A percentile compares a stretch with the other conserved stretches of the same genome.
These are phyloP conservation scores for Anoncus sp. DNA, from an alignment of 2,888 invertebrate genomes.

Conservation along the genomic window DNA sequence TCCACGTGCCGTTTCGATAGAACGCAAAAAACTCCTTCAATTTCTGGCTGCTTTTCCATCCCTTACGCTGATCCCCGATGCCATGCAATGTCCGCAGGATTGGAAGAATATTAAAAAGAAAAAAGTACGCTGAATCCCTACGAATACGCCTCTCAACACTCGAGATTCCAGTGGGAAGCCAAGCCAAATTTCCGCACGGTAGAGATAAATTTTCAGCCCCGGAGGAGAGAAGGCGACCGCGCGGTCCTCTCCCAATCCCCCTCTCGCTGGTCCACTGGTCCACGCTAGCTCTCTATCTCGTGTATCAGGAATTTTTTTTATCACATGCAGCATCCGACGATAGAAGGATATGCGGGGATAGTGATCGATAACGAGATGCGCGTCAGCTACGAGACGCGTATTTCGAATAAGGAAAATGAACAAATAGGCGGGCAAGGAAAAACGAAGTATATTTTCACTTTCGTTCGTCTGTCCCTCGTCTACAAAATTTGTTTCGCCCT, in stretches of 20 bases:
- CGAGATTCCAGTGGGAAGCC: constrained; percentile 40
- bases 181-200: constrained; percentile 7
- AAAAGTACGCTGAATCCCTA: constrained; percentile 21
- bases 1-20: not conserved
- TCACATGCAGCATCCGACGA: constrained; percentile 1
- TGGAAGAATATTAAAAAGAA: constrained; percentile 17
- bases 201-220: constrained; percentile 33
- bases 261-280: constrained; percentile 12
- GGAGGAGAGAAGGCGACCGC: constrained; percentile 3
- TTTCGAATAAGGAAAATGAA: constrained; percentile 10
- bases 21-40: not conserved
- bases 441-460: too few relatives aligned
- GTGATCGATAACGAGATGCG: constrained; percentile 18
- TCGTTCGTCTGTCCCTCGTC: too few relatives aligned
- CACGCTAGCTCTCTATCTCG: not conserved
- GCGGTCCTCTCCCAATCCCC: not conserved
- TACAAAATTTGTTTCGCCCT: too few relatives aligned
- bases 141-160: constrained; percentile 30
- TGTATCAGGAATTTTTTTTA: not conserved
- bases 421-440: too few relatives aligned
- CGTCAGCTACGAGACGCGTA: constrained; percentile 9
- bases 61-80: constrained; percentile 19
- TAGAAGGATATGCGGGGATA: not conserved
- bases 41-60: constrained; percentile 7
- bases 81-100: constrained; percentile 21